These are phyloP conservation scores for Hipposideros armiger DNA, from an alignment of 2,113 vertebrate genomes.

Conservation along the genomic window DNA sequence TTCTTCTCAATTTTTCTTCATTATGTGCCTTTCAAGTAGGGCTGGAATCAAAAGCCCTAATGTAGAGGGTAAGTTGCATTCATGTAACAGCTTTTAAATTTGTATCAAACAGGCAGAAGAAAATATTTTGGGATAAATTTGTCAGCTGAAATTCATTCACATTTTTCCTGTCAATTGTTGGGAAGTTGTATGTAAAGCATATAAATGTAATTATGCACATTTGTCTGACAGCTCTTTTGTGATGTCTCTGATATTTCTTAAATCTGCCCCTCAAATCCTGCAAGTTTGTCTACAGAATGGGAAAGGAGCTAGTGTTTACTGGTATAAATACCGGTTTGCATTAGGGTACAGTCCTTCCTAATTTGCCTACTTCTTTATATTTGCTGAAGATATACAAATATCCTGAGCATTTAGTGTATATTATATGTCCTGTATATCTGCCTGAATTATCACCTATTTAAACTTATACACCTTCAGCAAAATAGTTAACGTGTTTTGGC, in stretches of 20 bases:
- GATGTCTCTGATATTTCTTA: constrained; percentile 27
- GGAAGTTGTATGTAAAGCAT: neutral
- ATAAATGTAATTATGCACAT: neutral
- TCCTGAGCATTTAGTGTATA: neutral
- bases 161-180: neutral
- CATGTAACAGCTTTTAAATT: neutral
- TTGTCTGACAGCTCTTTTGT: neutral
- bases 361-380: neutral
- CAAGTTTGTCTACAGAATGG: neutral
- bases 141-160: constrained; percentile 18
- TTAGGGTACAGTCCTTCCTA: neutral
- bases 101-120: neutral
- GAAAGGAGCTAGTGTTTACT: neutral
- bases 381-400: neutral
- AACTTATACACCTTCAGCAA: neutral
- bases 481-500: neutral
- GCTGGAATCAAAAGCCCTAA: neutral
- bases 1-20: constrained; percentile 38
- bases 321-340: neutral
- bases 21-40: neutral
- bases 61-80: constrained; percentile 18
- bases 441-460: neutral
- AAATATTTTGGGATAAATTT: neutral
- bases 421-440: neutral
- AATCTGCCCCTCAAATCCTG: neutral